Evolutionary conservation across 2,797 vertebrate genomes (phyloP).

Genomic region (Accipiter fasciatus): DNA sequence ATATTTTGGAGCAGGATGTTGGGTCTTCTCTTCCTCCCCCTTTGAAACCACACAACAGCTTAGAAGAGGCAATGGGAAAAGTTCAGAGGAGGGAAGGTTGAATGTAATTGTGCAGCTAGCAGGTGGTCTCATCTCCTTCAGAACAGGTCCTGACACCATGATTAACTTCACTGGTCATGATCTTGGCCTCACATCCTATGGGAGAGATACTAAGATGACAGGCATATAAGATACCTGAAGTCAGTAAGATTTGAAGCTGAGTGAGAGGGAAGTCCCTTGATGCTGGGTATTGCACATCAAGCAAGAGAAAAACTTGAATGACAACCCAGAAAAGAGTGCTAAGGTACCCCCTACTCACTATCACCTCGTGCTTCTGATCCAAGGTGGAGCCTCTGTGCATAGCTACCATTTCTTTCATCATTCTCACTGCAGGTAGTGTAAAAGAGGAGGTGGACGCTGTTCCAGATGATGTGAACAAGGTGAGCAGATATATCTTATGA

Average conservation of each 20-base stretch:
- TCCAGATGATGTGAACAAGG: not conserved
- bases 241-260: not conserved
- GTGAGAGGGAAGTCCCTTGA: not conserved
- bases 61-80: not conserved
- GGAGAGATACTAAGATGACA: not conserved
- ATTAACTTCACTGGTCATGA: not conserved
- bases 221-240: not conserved
- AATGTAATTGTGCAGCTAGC: not conserved
- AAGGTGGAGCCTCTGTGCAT: not conserved
- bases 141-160: not conserved
- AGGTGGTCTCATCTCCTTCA: not conserved
- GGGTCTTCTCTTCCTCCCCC: not conserved
- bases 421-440: not conserved
- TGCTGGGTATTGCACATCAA: not conserved
- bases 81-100: not conserved
- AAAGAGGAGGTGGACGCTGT: rapidly evolving
- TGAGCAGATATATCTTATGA: not conserved
- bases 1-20: not conserved
- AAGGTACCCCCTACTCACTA: not conserved
- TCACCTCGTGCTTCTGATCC: not conserved
- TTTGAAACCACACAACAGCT: not conserved
- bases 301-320: not conserved
- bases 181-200: not conserved
- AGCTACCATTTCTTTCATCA: not conserved
- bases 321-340: not conserved